A percentile compares a stretch with the other conserved stretches of the same genome.
These are phyloP conservation scores for Idaea aversata DNA, from an alignment of 2,888 invertebrate genomes.

Conservation along the genomic window DNA sequence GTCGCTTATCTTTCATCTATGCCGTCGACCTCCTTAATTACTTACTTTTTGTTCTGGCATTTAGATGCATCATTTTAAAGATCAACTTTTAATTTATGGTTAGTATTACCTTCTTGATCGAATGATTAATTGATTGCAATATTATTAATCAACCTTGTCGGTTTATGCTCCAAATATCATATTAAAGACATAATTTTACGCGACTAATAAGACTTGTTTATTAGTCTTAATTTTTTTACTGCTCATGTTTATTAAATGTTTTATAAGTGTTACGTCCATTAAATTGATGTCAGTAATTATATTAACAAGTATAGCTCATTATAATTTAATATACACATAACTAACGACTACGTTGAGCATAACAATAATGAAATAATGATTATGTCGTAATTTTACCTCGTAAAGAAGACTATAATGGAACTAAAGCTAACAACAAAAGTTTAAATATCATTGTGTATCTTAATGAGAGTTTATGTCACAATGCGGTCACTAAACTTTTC, in stretches of 20 bases:
- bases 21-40: conserved; percentile 11
- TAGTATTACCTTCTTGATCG: no score
- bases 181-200: no score
- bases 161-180: neutral
- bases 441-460: neutral
- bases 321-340: no score
- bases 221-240: no score
- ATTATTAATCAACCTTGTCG: neutral
- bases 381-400: neutral
- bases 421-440: neutral
- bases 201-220: no score
- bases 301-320: no score
- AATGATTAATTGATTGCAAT: neutral
- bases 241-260: no score
- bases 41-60: neutral
- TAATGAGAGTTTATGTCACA: neutral
- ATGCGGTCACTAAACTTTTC: neutral
- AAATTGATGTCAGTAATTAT: no score
- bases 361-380: no score
- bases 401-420: neutral
- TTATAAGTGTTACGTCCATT: no score
- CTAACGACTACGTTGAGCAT: no score
- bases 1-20: conserved; percentile 11
- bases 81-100: neutral
- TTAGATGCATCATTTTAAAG: neutral